Conservation (phyloP, 1,140 invertebrate species). For the Solenopsis invicta region DNA sequence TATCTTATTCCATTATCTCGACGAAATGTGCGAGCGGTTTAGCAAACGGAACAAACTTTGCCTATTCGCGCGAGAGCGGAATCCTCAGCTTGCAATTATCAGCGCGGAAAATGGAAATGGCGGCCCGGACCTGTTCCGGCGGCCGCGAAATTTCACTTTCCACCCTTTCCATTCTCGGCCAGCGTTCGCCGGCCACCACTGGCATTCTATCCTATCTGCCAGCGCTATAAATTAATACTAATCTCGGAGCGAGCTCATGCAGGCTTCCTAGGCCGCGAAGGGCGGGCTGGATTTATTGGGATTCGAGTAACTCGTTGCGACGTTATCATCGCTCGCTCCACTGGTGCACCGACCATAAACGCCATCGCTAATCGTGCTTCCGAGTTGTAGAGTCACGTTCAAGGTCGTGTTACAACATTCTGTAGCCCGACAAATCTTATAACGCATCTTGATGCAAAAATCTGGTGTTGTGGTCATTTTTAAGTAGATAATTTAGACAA, state of each 20-base stretch:
- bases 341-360: slow-evolving; percentile 27
- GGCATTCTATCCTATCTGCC: slow-evolving; percentile 73
- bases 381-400: slow-evolving; percentile 43
- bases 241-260: slow-evolving; percentile 72
- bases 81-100: slow-evolving; percentile 74
- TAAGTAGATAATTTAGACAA: not conserved
- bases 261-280: slow-evolving; percentile 67
- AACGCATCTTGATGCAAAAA: not conserved
- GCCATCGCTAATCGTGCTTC: slow-evolving; percentile 56
- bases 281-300: slow-evolving; percentile 76
- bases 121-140: slow-evolving; percentile 59
- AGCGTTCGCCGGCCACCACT: slow-evolving; percentile 3
- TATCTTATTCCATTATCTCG: not conserved
- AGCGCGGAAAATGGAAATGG: slow-evolving; percentile 76
- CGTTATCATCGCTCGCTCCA: slow-evolving; percentile 71
- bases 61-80: slow-evolving; percentile 62
- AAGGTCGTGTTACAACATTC: slow-evolving; percentile 21
- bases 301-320: slow-evolving; percentile 77
- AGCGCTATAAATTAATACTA: slow-evolving; percentile 80
- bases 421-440: not conserved
- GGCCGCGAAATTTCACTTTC: slow-evolving; percentile 77
- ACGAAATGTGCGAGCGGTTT: not conserved
- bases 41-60: slow-evolving; percentile 54
- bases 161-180: slow-evolving; percentile 60
- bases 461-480: not conserved